A percentile compares a stretch with the other conserved stretches of the same genome.
phyloP scores from a whole-genome alignment of 2,888 invertebrate genomes.

The Fragum sueziense region DNA sequence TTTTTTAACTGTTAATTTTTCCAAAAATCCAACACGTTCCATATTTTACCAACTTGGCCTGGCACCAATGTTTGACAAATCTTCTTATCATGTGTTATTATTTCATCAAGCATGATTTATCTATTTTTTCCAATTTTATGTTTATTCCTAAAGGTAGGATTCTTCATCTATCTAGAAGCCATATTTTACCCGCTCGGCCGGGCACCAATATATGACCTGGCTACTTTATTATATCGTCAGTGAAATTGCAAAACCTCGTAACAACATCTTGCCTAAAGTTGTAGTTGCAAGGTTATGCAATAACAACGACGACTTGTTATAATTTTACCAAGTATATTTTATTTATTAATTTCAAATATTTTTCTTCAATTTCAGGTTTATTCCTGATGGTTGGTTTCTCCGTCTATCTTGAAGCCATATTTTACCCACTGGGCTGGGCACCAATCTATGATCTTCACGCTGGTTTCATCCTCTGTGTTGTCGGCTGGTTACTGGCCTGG shows the following conservation, averaged over 20 bases:
- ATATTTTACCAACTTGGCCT: no score
- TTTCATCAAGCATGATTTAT: not conserved
- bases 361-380: not conserved
- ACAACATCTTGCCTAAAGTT: no score
- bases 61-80: no score
- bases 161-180: conserved; percentile 5
- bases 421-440: not conserved
- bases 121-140: not conserved
- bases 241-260: no score
- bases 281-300: no score
- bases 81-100: no score
- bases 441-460: not conserved
- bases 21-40: no score
- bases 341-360: not conserved
- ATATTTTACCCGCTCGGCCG: conserved; percentile 3
- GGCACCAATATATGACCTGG: not conserved
- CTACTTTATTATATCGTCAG: no score
- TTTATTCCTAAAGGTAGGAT: conserved; percentile 1
- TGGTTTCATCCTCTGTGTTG: conserved; percentile 4
- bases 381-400: conserved; percentile 13
- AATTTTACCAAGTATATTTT: no score
- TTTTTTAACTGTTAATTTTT: no score
- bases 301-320: no score
- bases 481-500: conserved; percentile 8
- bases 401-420: conserved; percentile 7